phyloP scores from a whole-genome alignment of 2,888 invertebrate genomes.

The Drosophila antonietae region DNA sequence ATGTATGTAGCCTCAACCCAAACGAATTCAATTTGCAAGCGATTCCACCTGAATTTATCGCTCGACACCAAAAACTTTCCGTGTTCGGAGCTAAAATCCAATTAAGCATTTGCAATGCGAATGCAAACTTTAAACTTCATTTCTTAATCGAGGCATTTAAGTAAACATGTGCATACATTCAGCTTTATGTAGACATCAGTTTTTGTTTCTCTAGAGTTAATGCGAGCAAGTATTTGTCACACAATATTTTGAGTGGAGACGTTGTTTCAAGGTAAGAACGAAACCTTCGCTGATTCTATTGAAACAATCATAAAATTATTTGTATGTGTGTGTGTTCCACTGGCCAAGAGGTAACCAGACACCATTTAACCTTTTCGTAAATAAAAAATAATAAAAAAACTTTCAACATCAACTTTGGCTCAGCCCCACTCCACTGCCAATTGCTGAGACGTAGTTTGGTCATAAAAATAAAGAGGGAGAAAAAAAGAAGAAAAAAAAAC shows the following conservation, averaged over 20 bases:
- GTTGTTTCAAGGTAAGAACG: slow-evolving; percentile 37
- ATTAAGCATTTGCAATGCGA: slow-evolving; percentile 19
- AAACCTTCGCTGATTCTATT: slow-evolving; percentile 44
- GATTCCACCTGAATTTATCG: neutral
- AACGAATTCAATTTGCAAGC: slow-evolving; percentile 7
- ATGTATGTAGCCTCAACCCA: neutral
- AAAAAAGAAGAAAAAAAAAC: neutral
- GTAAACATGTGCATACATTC: neutral
- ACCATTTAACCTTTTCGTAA: slow-evolving; percentile 42
- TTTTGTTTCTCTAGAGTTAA: neutral
- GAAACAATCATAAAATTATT: slow-evolving; percentile 7
- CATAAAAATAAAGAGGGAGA: slow-evolving; percentile 18
- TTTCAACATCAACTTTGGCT: slow-evolving; percentile 10
- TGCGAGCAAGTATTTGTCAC: neutral
- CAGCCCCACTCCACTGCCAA: slow-evolving; percentile 7
- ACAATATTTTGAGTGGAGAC: neutral
- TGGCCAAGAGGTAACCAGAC: slow-evolving; percentile 40
- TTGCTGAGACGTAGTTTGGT: slow-evolving; percentile 30
- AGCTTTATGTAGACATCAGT: neutral
- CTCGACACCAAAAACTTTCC: slow-evolving; percentile 1
- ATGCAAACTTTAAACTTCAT: slow-evolving; percentile 4
- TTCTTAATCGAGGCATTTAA: slow-evolving; percentile 7
- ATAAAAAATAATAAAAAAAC: slow-evolving; percentile 3
- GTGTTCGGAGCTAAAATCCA: slow-evolving; percentile 11
- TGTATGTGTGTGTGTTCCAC: slow-evolving; percentile 7